Evolutionary conservation across 2,113 vertebrate genomes (phyloP).

Genomic region (Rhipidura dahli): DNA sequence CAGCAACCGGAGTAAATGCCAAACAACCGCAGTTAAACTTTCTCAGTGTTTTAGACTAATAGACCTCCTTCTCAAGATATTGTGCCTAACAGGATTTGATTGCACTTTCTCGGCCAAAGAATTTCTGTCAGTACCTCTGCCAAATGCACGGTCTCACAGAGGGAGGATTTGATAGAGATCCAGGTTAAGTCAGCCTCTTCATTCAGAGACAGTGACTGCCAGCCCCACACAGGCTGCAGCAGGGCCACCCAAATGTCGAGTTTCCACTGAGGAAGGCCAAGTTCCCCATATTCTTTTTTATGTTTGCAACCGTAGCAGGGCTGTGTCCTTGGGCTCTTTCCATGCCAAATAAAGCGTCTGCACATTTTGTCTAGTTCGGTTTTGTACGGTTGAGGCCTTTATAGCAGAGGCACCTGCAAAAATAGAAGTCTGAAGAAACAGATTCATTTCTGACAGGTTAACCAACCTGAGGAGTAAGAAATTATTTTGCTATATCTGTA

Average conservation of each 20-base stretch:
- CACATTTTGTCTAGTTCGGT: slow-evolving; percentile 38
- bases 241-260: slow-evolving; percentile 48
- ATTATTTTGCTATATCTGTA: background rate
- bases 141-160: background rate
- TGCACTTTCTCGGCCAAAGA: background rate
- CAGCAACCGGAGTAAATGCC: background rate
- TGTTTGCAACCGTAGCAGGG: slow-evolving; percentile 2
- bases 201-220: slow-evolving; percentile 16
- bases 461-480: background rate
- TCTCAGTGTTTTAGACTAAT: background rate
- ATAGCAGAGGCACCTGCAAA: slow-evolving; percentile 36
- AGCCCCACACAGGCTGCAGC: slow-evolving; percentile 41
- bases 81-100: slow-evolving; percentile 15
- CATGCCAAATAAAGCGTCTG: slow-evolving; percentile 54
- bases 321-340: slow-evolving; percentile 54
- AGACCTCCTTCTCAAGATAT: background rate
- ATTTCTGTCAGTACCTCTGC: slow-evolving; percentile 39
- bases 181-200: slow-evolving; percentile 40
- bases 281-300: slow-evolving; percentile 9
- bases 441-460: background rate
- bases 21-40: background rate
- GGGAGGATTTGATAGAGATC: slow-evolving; percentile 24
- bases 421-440: background rate
- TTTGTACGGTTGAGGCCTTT: background rate
- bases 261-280: slow-evolving; percentile 61